Conservation (phyloP, 2,888 invertebrate genomes). For the Noctuana brunneofusca region DNA sequence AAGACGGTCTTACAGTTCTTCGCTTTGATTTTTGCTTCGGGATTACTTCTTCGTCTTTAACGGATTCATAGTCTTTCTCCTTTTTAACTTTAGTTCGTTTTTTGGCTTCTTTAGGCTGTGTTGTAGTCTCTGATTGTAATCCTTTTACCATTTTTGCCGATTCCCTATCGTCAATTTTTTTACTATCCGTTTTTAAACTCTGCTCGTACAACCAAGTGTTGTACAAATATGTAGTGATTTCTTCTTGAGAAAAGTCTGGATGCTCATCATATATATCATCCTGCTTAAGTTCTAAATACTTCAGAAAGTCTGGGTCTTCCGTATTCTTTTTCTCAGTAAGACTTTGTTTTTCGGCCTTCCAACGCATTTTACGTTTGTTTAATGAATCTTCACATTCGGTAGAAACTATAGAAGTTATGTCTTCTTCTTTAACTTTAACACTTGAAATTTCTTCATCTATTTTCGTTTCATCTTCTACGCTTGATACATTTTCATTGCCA, state of each 20-base stretch:
- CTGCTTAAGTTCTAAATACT: conserved; percentile 75
- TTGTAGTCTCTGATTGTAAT: conserved; percentile 46
- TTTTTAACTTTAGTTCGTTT: conserved; percentile 57
- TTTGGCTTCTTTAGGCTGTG: conserved; percentile 51
- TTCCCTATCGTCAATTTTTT: conserved; percentile 59
- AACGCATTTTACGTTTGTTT: conserved; percentile 45
- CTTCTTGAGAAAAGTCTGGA: conserved; percentile 74
- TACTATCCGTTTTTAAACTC: conserved; percentile 47
- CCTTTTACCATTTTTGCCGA: conserved; percentile 64
- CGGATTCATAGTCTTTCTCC: conserved; percentile 42
- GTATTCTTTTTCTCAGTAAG: conserved; percentile 42
- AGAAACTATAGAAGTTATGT: conserved; percentile 36
- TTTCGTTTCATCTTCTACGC: neutral
- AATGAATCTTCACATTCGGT: conserved; percentile 50
- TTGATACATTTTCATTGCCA: too few species aligned
- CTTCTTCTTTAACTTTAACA: conserved; percentile 34
- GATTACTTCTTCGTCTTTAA: conserved; percentile 39
- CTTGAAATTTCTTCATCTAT: neutral
- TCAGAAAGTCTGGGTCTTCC: conserved; percentile 71
- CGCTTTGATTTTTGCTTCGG: conserved; percentile 69
- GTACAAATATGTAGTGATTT: conserved; percentile 74
- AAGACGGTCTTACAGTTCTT: conserved; percentile 62
- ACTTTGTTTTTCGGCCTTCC: conserved; percentile 41
- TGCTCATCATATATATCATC: conserved; percentile 77
- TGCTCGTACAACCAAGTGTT: conserved; percentile 75